Evolutionary conservation across 2,113 vertebrate species (phyloP).

Genomic region (Acinonyx jubatus): DNA sequence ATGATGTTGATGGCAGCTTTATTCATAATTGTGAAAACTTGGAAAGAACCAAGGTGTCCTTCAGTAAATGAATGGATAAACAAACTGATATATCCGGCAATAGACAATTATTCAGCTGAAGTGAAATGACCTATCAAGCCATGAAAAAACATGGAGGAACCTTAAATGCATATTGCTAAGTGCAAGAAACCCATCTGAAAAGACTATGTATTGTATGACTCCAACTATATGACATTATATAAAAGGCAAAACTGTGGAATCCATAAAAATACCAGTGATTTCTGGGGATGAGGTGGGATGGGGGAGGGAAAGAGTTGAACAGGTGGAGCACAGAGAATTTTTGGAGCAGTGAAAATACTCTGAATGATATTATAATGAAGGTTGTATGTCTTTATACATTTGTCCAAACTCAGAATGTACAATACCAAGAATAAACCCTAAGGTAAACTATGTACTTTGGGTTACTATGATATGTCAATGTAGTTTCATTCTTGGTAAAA

Average conservation of each 20-base stretch:
- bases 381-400: background rate
- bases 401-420: background rate
- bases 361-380: background rate
- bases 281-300: rapidly evolving
- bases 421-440: background rate
- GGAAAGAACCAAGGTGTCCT: background rate
- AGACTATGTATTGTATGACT: background rate
- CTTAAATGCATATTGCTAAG: background rate
- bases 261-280: background rate
- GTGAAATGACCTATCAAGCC: background rate
- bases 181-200: background rate
- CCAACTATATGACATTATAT: background rate
- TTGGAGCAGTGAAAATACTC: background rate
- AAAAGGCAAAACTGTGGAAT: background rate
- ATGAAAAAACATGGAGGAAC: background rate
- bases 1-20: background rate
- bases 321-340: background rate
- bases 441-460: background rate
- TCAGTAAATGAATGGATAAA: background rate
- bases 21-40: background rate
- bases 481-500: background rate
- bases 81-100: background rate
- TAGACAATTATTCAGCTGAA: background rate
- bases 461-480: background rate
- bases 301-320: background rate